Evolutionary conservation across 2,888 invertebrate species (phyloP).

Genomic region (Camptogramma bilineatum): DNA sequence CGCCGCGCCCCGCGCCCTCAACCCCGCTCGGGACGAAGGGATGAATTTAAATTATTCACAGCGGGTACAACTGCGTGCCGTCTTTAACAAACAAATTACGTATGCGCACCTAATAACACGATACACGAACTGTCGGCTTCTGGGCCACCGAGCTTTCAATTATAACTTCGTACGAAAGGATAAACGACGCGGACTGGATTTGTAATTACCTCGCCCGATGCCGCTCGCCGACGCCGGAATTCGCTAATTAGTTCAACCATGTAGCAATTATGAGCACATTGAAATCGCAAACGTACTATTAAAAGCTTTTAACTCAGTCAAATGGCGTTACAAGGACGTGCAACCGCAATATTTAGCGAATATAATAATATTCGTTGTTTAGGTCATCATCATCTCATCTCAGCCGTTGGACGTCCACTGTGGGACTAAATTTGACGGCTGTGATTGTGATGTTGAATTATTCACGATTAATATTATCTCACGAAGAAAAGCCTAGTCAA

Average conservation of each 20-base stretch:
- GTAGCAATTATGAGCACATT: slow-evolving; percentile 67
- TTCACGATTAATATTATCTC: slow-evolving; percentile 26
- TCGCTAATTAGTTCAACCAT: slow-evolving; percentile 67
- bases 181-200: slow-evolving; percentile 72
- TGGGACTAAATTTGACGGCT: slow-evolving; percentile 35
- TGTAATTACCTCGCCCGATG: slow-evolving; percentile 70
- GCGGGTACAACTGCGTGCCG: slow-evolving; percentile 83
- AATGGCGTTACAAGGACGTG: slow-evolving; percentile 26
- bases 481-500: slow-evolving; percentile 21
- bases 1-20: slow-evolving; percentile 56
- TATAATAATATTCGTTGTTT: neutral
- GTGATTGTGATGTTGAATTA: slow-evolving; percentile 36
- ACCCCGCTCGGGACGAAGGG: slow-evolving; percentile 61
- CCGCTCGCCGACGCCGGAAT: slow-evolving; percentile 54
- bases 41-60: slow-evolving; percentile 85
- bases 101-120: slow-evolving; percentile 83
- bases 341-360: neutral
- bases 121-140: slow-evolving; percentile 73
- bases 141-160: slow-evolving; percentile 80
- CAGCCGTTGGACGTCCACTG: too few species aligned
- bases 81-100: slow-evolving; percentile 85
- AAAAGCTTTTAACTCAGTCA: slow-evolving; percentile 57
- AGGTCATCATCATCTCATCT: too few species aligned
- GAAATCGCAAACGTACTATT: slow-evolving; percentile 59
- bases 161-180: slow-evolving; percentile 72